A percentile compares a stretch with the other conserved stretches of the same genome.
Evolutionary conservation across 2,113 vertebrate species (phyloP).

Genomic region (Cheirogaleus medius): DNA sequence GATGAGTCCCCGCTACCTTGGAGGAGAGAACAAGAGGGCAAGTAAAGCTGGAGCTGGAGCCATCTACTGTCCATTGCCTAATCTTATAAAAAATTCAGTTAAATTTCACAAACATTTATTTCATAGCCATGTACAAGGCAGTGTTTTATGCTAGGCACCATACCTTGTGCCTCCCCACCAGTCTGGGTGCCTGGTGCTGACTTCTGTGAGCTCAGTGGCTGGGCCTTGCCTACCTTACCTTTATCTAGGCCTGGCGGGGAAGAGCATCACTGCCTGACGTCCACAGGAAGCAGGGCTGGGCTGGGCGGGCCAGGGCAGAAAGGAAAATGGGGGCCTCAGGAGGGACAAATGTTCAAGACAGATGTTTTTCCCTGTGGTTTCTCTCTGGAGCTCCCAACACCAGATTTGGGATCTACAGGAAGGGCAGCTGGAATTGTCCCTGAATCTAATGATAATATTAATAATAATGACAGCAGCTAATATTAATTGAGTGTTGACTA

Average conservation of each 20-base stretch:
- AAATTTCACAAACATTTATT: neutral
- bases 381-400: neutral
- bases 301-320: conserved; percentile 52
- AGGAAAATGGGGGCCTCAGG: conserved; percentile 51
- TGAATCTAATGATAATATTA: conserved; percentile 49
- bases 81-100: conserved; percentile 9
- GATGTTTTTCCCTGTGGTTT: conserved; percentile 29
- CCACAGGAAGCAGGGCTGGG: conserved; percentile 72
- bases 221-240: conserved; percentile 60
- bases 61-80: neutral
- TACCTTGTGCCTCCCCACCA: conserved; percentile 26
- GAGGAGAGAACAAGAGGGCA: conserved; percentile 72
- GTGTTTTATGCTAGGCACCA: neutral
- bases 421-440: conserved; percentile 39
- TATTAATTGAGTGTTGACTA: neutral
- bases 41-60: conserved; percentile 41
- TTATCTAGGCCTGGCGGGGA: conserved; percentile 72
- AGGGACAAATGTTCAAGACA: neutral
- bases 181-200: neutral
- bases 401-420: conserved; percentile 38
- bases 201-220: conserved; percentile 25
- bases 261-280: conserved; percentile 68
- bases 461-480: neutral
- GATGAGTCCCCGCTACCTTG: conserved; percentile 95
- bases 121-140: neutral